Conservation (phyloP, 2,888 invertebrate genomes). For the Monoplex corrugatus region DNA sequence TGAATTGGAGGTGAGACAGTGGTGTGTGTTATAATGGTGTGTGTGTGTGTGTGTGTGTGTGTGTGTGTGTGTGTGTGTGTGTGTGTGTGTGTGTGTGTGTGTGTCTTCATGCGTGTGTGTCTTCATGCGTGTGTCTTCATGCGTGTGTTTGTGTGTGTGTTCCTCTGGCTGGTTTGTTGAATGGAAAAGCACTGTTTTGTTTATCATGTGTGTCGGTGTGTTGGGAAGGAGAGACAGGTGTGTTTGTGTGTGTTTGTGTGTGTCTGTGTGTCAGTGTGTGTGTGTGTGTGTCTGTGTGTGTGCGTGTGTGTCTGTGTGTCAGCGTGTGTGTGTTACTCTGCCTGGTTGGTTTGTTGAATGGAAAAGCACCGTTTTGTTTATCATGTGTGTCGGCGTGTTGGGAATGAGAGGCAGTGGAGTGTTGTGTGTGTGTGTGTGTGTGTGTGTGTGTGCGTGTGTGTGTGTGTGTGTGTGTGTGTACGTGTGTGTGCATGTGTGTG, state of each 20-base stretch:
- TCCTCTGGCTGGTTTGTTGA: no score
- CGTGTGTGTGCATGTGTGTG: slow-evolving; percentile 22
- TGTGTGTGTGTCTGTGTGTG: background rate
- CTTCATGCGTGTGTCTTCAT: background rate
- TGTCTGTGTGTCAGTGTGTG: background rate
- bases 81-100: background rate
- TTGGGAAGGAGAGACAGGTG: background rate
- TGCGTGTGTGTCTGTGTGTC: slow-evolving; percentile 23
- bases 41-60: no score
- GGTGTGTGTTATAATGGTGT: no score
- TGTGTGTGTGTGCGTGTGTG: background rate
- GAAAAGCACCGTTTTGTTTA: background rate
- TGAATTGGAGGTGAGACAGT: no score
- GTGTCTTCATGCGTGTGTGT: background rate
- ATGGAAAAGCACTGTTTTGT: background rate
- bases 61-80: background rate
- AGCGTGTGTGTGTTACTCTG: background rate
- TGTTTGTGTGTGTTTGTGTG: background rate
- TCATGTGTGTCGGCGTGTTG: no score
- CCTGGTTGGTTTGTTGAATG: no score
- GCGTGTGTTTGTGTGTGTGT: background rate
- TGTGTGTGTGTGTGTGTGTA: background rate
- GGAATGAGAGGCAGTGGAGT: no score
- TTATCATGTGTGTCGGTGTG: background rate
- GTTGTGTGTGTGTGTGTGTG: background rate